These are phyloP conservation scores for Microplitis demolitor DNA, from an alignment of 1,140 invertebrate species.

Conservation along the genomic window DNA sequence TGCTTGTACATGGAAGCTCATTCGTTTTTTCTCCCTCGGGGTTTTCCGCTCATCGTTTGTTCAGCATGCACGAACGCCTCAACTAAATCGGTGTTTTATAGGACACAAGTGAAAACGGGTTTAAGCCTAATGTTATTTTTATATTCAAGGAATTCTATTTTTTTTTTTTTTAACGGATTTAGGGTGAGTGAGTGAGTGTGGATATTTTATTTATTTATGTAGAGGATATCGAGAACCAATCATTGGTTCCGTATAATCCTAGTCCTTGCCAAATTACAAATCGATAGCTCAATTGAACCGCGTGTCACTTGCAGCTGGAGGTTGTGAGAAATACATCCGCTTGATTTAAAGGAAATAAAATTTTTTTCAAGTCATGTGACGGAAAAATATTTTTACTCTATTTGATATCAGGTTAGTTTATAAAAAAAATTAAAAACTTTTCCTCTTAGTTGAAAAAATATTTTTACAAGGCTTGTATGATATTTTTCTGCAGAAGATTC, in stretches of 20 bases:
- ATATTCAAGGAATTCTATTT: neutral
- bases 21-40: neutral
- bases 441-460: no score
- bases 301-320: slow-evolving; percentile 38
- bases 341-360: neutral
- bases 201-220: no score
- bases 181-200: no score
- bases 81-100: slow-evolving; percentile 27
- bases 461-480: no score
- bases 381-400: no score
- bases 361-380: no score
- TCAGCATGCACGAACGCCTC: slow-evolving; percentile 18
- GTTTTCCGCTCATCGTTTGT: neutral
- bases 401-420: no score
- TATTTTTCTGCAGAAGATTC: no score
- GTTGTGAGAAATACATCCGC: neutral
- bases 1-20: neutral
- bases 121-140: slow-evolving; percentile 12
- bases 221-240: slow-evolving; percentile 31
- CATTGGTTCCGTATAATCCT: slow-evolving; percentile 32
- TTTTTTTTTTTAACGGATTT: no score
- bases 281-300: slow-evolving; percentile 40
- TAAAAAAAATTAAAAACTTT: no score
- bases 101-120: slow-evolving; percentile 18
- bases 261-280: slow-evolving; percentile 41